A percentile compares a stretch with the other conserved stretches of the same genome.
Conservation (phyloP, 2,888 invertebrate species). For the Drosophila anceps region DNA sequence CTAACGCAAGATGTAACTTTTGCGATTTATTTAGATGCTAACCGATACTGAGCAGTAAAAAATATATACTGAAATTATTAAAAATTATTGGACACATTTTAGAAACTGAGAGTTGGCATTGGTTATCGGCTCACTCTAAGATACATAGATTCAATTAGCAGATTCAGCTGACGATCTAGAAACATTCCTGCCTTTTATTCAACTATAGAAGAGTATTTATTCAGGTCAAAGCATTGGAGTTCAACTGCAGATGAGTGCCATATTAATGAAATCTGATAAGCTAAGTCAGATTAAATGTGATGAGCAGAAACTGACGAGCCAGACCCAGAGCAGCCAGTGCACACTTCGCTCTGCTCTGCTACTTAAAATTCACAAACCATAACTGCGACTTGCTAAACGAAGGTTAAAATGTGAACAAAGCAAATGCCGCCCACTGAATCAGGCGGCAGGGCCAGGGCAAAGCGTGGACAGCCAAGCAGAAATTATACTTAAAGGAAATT, state of each 20-base stretch:
- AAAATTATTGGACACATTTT: no score
- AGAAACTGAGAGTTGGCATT: no score
- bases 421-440: conserved; percentile 27
- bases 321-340: conserved; percentile 3
- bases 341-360: conserved; percentile 19
- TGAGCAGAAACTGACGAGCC: conserved; percentile 30
- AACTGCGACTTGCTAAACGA: conserved; percentile 77
- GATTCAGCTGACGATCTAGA: background rate
- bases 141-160: background rate
- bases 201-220: background rate
- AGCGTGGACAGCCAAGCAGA: conserved; percentile 35
- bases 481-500: conserved; percentile 71
- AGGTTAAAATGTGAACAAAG: conserved; percentile 74
- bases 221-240: background rate
- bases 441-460: conserved; percentile 3
- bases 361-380: conserved; percentile 78
- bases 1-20: background rate
- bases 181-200: background rate
- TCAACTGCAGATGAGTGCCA: conserved; percentile 29
- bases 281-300: conserved; percentile 38
- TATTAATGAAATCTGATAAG: conserved; percentile 55
- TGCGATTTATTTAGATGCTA: background rate
- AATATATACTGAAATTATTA: no score
- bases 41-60: no score
- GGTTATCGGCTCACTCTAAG: no score